These are phyloP conservation scores for Pseudomyrmex cubaensis DNA, from an alignment of 1,140 invertebrate genomes.

Conservation along the genomic window DNA sequence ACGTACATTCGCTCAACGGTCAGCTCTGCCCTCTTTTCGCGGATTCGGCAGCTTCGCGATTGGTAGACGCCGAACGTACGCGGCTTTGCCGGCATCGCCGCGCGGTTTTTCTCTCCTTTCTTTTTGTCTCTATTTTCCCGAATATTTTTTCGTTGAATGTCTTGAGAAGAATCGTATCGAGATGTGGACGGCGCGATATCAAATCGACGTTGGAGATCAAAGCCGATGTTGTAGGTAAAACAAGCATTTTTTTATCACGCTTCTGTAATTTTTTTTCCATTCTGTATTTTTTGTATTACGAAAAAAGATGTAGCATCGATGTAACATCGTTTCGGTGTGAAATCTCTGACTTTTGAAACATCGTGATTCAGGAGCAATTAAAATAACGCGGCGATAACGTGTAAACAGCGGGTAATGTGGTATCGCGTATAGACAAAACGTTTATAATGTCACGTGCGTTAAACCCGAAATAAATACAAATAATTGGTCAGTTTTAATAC, in stretches of 20 bases:
- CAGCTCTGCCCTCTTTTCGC: slow-evolving; percentile 75
- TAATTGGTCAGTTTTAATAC: slow-evolving; percentile 63
- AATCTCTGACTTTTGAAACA: slow-evolving; percentile 55
- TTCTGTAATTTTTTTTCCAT: neutral
- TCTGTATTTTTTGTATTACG: neutral
- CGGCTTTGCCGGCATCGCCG: slow-evolving; percentile 43
- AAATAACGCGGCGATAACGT: slow-evolving; percentile 60
- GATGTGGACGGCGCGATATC: neutral
- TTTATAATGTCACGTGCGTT: slow-evolving; percentile 62
- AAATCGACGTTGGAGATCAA: slow-evolving; percentile 42
- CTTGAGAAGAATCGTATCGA: slow-evolving; percentile 27
- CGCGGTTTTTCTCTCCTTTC: slow-evolving; percentile 20
- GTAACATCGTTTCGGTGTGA: neutral
- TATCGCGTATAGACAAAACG: slow-evolving; percentile 61
- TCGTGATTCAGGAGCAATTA: slow-evolving; percentile 59
- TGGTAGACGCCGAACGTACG: slow-evolving; percentile 53
- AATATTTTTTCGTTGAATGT: slow-evolving; percentile 20
- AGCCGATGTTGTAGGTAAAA: slow-evolving; percentile 51
- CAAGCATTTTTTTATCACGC: neutral
- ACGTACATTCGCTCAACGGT: slow-evolving; percentile 71
- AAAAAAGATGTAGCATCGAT: slow-evolving; percentile 11
- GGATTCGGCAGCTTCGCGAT: slow-evolving; percentile 70
- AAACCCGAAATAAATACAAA: slow-evolving; percentile 63
- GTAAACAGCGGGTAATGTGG: slow-evolving; percentile 61
- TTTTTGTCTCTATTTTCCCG: neutral